phyloP scores from a whole-genome alignment of 2,888 invertebrate genomes.

The Drosophila longiperda region DNA sequence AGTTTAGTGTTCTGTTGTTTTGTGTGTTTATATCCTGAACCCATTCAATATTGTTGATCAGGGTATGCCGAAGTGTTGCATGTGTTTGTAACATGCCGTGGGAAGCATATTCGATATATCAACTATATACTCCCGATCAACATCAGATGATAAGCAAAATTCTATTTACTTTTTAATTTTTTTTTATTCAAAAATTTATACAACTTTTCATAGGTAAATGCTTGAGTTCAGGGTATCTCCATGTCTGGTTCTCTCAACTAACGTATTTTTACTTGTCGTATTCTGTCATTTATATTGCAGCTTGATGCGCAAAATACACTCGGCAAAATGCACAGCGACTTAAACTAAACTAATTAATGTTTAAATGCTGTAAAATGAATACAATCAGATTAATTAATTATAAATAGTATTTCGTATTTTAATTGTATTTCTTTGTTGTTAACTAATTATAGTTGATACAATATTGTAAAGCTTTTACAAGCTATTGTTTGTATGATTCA shows the following conservation, averaged over 20 bases:
- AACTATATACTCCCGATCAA: not conserved
- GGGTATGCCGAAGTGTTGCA: not conserved
- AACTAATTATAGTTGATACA: not conserved
- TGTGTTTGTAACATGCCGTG: not conserved
- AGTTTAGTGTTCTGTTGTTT: conserved; percentile 46
- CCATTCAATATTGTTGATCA: not conserved
- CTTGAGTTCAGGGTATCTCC: not conserved
- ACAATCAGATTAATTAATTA: not conserved
- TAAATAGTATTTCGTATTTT: not conserved
- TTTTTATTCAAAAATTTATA: not conserved
- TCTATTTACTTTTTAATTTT: not conserved
- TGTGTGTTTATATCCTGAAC: conserved; percentile 3
- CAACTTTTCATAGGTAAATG: not conserved
- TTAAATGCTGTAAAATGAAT: not conserved
- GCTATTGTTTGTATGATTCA: not conserved
- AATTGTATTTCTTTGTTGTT: not conserved
- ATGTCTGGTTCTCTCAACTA: not conserved
- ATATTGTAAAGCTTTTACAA: not conserved
- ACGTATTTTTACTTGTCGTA: not conserved
- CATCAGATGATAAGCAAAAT: not conserved
- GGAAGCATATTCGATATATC: not conserved
- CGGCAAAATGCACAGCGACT: conserved; percentile 2
- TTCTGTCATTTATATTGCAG: conserved; percentile 34
- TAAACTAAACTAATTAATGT: not conserved
- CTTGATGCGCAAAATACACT: conserved; percentile 41